Evolutionary conservation across 2,113 vertebrate species (phyloP).

Genomic region (Lates calcarifer): DNA sequence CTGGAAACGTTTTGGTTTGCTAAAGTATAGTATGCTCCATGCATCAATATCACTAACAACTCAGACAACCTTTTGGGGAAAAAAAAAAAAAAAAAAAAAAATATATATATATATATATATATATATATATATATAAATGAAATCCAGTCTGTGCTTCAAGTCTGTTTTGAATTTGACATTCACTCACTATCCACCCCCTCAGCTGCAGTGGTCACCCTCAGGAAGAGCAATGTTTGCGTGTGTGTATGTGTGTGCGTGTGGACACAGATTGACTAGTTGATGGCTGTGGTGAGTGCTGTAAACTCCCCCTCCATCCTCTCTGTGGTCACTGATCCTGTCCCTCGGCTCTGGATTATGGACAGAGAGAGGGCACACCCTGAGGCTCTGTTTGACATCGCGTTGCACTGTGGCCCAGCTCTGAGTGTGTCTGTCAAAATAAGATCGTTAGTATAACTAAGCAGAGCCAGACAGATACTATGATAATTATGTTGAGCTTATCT

Average conservation of each 20-base stretch:
- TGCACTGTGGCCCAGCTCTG: conserved; percentile 8
- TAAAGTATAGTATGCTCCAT: neutral
- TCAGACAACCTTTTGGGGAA: neutral
- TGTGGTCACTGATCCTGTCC: conserved; percentile 69
- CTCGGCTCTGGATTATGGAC: conserved; percentile 69
- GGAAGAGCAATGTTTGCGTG: conserved; percentile 41
- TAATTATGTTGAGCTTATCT: neutral
- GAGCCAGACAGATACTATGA: neutral
- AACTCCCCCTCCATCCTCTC: conserved; percentile 68
- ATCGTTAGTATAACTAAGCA: conserved; percentile 20
- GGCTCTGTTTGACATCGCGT: conserved; percentile 56
- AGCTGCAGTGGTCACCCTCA: conserved; percentile 57
- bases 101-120: too few species aligned
- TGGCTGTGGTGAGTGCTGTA: conserved; percentile 59
- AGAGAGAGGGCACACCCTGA: conserved; percentile 64
- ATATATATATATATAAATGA: too few species aligned
- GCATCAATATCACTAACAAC: neutral
- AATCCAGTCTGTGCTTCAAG: neutral
- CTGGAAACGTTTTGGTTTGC: neutral
- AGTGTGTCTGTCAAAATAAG: conserved; percentile 16
- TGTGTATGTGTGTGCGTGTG: conserved; percentile 26
- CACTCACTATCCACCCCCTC: conserved; percentile 3
- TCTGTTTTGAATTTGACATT: conserved; percentile 9
- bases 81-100: neutral
- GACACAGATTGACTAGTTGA: conserved; percentile 60